Evolutionary conservation across 2,113 vertebrate species (phyloP).

Genomic region (Hassar affinis): DNA sequence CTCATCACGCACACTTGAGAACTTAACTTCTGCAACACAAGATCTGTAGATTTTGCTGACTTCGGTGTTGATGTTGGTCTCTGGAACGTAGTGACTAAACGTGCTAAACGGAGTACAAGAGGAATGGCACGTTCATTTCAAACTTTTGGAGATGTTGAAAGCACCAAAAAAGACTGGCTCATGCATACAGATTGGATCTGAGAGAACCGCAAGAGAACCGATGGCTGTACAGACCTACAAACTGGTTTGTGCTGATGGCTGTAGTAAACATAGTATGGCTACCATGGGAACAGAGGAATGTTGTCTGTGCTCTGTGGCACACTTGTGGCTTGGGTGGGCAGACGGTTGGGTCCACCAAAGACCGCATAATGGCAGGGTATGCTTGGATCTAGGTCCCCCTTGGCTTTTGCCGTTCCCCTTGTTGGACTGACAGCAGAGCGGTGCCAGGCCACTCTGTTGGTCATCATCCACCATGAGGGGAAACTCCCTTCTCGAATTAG

Average conservation of each 20-base stretch:
- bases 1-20: slow-evolving; percentile 32
- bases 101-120: neutral
- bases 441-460: slow-evolving; percentile 35
- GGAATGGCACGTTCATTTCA: neutral
- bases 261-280: slow-evolving; percentile 46
- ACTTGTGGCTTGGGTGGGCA: slow-evolving; percentile 44
- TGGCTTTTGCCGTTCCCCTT: slow-evolving; percentile 2
- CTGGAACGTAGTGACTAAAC: neutral
- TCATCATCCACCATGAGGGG: slow-evolving; percentile 29
- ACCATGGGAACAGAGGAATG: slow-evolving; percentile 52
- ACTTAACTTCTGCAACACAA: slow-evolving; percentile 40
- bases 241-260: slow-evolving; percentile 16
- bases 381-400: slow-evolving; percentile 26
- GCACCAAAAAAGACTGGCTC: neutral
- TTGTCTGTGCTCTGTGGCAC: slow-evolving; percentile 35
- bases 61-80: neutral
- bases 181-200: neutral
- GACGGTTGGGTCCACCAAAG: slow-evolving; percentile 24
- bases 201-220: slow-evolving; percentile 2
- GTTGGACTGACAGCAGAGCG: slow-evolving; percentile 26
- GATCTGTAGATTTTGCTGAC: neutral
- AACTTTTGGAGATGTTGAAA: neutral
- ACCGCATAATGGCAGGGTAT: slow-evolving; percentile 44
- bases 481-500: slow-evolving; percentile 46
- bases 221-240: neutral